Evolutionary conservation across 2,888 invertebrate species (phyloP), one percentile per base, ranked within the genome.

Genomic region (Dasysyrphus tricinctus): DNA sequence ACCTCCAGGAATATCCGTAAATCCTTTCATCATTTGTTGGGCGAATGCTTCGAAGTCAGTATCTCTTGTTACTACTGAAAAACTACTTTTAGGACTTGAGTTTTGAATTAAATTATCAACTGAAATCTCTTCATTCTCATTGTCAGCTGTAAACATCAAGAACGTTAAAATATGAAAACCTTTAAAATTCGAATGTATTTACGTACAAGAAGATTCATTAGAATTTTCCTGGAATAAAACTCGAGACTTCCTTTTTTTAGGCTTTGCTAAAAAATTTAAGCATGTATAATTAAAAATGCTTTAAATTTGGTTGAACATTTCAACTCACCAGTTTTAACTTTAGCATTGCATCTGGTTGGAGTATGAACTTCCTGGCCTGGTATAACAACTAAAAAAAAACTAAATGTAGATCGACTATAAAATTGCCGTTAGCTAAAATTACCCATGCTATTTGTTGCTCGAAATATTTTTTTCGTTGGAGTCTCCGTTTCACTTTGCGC

Each of bases 371-470:
- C 6, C 2, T 47, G 12, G 0, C 47, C 32, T 49, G 67, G 47
- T 19, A 67, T 67, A 2, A 67, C 67, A 12, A 67, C 67, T 67
- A 44, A 49, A 65, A 67, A 19, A 9, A 14, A 5, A 65, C 5
- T 44, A 11, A 12, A n/a, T 6, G n/a, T 12, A n/a, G 1, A 24
- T 24, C 24, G 24, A 24, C 24, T 24, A 24, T 24, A 24, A 24
- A 24, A 24, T 2, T 24, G 24, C 9, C 16, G n/a, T 16, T 3
- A 54, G 4, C 14, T n/a, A 49, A 24, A 24, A 0, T 12, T 67
- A 67, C 67, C 67, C 49, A 67, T 67, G 67, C 67, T 67, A 6
- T 67, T 67, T 19, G 67, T 67, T 49, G 34, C 67, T 67, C 32
- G 12, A 9, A 67, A 67, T 67, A 67, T 67, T 67, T 67, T n/a